Conservation (phyloP, 2,888 invertebrate genomes). For the Gortyna flavago region DNA sequence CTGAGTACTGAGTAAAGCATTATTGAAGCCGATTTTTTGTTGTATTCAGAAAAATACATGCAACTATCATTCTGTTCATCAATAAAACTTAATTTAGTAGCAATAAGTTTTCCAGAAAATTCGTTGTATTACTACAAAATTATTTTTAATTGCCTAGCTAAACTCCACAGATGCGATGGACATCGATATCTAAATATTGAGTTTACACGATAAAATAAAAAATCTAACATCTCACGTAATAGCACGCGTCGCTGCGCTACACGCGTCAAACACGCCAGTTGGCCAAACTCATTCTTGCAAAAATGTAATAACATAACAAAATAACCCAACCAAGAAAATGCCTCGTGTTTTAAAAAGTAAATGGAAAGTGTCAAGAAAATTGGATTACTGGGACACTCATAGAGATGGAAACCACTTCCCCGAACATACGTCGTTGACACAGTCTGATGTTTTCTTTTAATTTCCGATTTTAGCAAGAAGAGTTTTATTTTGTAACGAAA, state of each 20-base stretch:
- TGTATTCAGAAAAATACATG: neutral
- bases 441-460: conserved; percentile 60
- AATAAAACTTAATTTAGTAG: neutral
- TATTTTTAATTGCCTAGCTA: no score
- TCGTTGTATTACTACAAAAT: neutral
- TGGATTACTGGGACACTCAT: conserved; percentile 46
- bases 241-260: neutral
- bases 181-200: no score
- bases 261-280: neutral
- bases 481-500: conserved; percentile 4
- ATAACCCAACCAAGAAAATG: conserved; percentile 23
- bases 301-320: conserved; percentile 18
- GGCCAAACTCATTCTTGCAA: conserved; percentile 5
- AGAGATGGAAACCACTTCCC: conserved; percentile 26
- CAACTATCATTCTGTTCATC: neutral
- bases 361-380: conserved; percentile 40
- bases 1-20: neutral
- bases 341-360: conserved; percentile 31
- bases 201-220: no score
- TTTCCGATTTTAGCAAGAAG: conserved; percentile 41
- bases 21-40: neutral
- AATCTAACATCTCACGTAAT: conserved; percentile 6
- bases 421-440: conserved; percentile 39
- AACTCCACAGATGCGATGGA: no score
- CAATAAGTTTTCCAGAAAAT: neutral